A percentile compares a stretch with the other conserved stretches of the same genome.
Evolutionary conservation across 2,113 vertebrate species (phyloP).

Genomic region (Manacus vitellinus): DNA sequence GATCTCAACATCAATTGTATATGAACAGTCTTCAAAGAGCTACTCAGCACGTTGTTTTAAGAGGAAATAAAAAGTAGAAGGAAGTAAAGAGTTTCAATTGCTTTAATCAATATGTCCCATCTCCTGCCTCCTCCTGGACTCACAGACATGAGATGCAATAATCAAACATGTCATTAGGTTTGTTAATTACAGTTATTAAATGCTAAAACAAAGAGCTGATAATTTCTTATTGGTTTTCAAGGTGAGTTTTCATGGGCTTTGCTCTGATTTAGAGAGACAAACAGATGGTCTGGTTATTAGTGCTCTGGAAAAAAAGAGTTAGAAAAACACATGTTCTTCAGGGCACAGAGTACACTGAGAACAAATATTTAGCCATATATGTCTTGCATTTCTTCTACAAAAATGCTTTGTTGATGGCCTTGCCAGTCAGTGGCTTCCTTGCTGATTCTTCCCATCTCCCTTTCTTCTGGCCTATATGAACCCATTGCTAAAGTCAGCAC

Average conservation of each 20-base stretch:
- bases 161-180: constrained; percentile 52
- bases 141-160: constrained; percentile 3
- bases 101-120: not conserved
- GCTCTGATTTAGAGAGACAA: constrained; percentile 49
- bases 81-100: not conserved
- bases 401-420: not conserved
- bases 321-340: constrained; percentile 24
- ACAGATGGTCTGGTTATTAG: constrained; percentile 57
- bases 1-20: not conserved
- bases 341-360: constrained; percentile 12
- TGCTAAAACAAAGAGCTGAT: constrained; percentile 51
- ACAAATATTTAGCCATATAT: constrained; percentile 38
- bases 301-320: constrained; percentile 19
- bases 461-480: not conserved
- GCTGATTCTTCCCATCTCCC: not conserved
- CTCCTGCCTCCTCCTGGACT: constrained; percentile 8
- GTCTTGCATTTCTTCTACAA: not conserved
- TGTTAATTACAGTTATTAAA: constrained; percentile 60
- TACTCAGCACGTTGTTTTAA: not conserved
- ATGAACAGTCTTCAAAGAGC: not conserved
- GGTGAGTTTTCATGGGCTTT: constrained; percentile 41
- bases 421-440: not conserved
- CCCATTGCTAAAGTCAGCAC: not conserved
- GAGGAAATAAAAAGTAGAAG: not conserved
- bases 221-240: constrained; percentile 58